phyloP scores from a whole-genome alignment of 2,113 vertebrate genomes.

The Hypanus sabinus region DNA sequence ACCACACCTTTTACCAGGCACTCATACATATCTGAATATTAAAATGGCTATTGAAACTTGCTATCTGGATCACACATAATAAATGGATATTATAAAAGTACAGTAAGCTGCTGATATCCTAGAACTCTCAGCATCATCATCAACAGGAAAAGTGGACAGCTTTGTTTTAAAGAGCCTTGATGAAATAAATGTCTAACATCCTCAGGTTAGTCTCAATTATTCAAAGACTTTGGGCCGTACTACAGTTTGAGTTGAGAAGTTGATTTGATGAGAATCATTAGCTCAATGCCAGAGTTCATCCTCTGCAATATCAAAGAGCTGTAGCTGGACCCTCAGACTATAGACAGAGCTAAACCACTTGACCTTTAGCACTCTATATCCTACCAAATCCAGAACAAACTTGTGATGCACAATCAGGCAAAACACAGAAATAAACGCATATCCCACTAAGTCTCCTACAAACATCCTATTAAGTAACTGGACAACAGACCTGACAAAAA shows the following conservation, averaged over 20 bases:
- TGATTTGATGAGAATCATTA: neutral
- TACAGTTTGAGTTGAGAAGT: neutral
- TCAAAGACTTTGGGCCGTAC: too few relatives aligned
- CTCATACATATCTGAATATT: neutral
- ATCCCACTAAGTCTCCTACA: neutral
- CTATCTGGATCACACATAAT: neutral
- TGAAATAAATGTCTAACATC: neutral
- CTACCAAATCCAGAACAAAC: neutral
- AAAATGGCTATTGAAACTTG: neutral
- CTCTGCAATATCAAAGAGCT: neutral
- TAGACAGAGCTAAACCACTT: neutral
- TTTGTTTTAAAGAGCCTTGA: neutral
- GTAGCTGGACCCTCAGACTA: neutral
- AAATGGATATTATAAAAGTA: neutral
- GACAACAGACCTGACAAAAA: neutral
- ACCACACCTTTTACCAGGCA: neutral
- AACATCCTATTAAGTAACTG: neutral
- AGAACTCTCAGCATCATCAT: neutral
- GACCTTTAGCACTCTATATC: neutral
- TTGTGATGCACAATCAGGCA: neutral
- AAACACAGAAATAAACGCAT: too few relatives aligned
- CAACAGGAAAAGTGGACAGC: neutral
- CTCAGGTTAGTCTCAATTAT: neutral
- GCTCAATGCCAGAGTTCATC: neutral
- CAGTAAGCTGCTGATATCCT: neutral